Evolutionary conservation across 2,113 vertebrate species (phyloP).

Genomic region (Strix uralensis): DNA sequence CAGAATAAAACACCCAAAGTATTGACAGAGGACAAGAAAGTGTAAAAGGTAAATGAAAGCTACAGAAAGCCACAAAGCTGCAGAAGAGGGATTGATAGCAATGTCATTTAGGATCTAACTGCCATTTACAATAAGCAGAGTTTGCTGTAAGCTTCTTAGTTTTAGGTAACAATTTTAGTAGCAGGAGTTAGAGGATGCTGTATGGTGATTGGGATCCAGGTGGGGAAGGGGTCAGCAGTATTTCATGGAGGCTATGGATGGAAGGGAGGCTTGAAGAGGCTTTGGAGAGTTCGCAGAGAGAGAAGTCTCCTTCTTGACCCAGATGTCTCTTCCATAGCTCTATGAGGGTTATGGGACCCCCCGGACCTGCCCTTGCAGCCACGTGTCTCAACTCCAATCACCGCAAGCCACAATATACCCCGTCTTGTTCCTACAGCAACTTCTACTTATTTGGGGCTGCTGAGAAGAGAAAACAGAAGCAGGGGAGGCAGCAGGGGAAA

Average conservation of each 20-base stretch:
- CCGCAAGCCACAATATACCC: background rate
- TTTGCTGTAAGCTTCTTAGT: background rate
- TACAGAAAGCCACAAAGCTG: background rate
- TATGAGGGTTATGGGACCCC: background rate
- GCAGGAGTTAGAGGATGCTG: background rate
- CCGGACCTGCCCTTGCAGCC: background rate
- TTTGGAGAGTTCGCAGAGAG: background rate
- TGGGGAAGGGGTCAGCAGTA: background rate
- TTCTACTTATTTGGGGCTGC: background rate
- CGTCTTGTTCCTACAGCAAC: background rate
- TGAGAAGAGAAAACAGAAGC: background rate
- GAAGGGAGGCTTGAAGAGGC: background rate
- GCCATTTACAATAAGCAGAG: background rate
- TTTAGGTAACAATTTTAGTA: background rate
- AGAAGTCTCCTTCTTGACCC: background rate
- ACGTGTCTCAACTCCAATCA: background rate
- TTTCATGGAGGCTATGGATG: background rate
- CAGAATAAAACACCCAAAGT: background rate
- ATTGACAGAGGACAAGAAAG: background rate
- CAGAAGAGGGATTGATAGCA: background rate
- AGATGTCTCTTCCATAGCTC: background rate
- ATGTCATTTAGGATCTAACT: background rate
- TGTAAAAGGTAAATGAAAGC: background rate
- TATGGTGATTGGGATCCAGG: background rate
- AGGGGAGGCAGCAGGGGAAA: background rate